Evolutionary conservation across 2,888 invertebrate genomes (phyloP).

Genomic region (Ornithoptera alexandrae): DNA sequence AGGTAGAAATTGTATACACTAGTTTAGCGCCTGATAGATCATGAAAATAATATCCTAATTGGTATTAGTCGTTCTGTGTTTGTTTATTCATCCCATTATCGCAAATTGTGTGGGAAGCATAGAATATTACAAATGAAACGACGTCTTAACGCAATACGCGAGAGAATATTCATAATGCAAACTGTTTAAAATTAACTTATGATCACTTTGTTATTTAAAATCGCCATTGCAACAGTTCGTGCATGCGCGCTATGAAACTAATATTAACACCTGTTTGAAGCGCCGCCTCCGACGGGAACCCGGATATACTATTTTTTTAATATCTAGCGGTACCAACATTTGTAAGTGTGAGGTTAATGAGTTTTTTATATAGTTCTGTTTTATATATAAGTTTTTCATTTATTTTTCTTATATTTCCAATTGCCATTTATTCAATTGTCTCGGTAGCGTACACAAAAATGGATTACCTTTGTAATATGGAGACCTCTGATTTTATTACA

Average conservation of each 20-base stretch:
- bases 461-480: too few relatives aligned
- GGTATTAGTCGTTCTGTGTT: background rate
- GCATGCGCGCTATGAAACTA: background rate
- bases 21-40: too few relatives aligned
- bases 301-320: slow-evolving; percentile 4
- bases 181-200: background rate
- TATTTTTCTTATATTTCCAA: too few relatives aligned
- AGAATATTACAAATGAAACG: background rate
- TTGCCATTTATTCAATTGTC: too few relatives aligned
- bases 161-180: background rate
- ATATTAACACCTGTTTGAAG: slow-evolving; percentile 2
- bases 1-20: too few relatives aligned
- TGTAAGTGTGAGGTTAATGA: background rate
- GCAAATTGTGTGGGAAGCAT: background rate
- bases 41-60: background rate
- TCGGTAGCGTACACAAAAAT: too few relatives aligned
- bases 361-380: background rate
- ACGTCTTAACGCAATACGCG: background rate
- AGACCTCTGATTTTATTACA: too few relatives aligned
- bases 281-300: background rate
- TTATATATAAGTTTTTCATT: too few relatives aligned
- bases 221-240: background rate
- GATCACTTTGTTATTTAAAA: background rate
- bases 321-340: background rate
- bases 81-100: background rate